Evolutionary conservation across 2,797 vertebrate genomes (phyloP), one percentile per base, ranked within the genome.

Genomic region (Gouania willdenowi): DNA sequence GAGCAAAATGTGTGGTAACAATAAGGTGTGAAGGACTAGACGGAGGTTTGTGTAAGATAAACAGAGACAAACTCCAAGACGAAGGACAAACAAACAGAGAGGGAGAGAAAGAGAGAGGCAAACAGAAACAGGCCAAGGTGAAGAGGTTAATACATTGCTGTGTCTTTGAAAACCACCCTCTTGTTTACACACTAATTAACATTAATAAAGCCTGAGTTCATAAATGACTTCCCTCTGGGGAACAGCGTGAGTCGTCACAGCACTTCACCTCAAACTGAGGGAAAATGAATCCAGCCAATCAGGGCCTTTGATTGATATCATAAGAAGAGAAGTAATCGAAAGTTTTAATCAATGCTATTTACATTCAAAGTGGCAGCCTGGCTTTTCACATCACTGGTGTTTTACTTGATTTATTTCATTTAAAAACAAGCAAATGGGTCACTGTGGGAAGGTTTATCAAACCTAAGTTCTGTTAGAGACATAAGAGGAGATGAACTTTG

Each of bases 141-240:
- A 40, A 61, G 54, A 62, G 66, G 70, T 77, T 77, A 82, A 81
- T 80, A 45, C 43, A 62, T 67, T 32, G 27, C 34, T 40, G 43
- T 66, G 43, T 62, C 64, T 27, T 35, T 45, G 38, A 48, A 58
- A 66, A 59, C 65, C 65, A 71, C 27, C 29, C 40, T 69, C 44
- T 66, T 79, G 70, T 79, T 83, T 78, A 75, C 66, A 75, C 66
- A 73, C 47, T 69, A 73, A 84, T 68, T 69, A 75, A 79, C 71
- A 66, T 65, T 77, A 71, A 75, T 48, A 57, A 66, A 36, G 55
- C 55, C 53, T 49, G 45, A 75, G 69, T 67, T 77, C 61, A 78
- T 75, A 47, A 79, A 57, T 49, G 44, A 44, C 26, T 74, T 65
- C 39, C 55, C 64, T 69, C 56, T 19, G 8, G 52, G 64, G 66